These are phyloP conservation scores for Archocentrus centrarchus DNA, from an alignment of 2,113 vertebrate genomes.

Conservation along the genomic window DNA sequence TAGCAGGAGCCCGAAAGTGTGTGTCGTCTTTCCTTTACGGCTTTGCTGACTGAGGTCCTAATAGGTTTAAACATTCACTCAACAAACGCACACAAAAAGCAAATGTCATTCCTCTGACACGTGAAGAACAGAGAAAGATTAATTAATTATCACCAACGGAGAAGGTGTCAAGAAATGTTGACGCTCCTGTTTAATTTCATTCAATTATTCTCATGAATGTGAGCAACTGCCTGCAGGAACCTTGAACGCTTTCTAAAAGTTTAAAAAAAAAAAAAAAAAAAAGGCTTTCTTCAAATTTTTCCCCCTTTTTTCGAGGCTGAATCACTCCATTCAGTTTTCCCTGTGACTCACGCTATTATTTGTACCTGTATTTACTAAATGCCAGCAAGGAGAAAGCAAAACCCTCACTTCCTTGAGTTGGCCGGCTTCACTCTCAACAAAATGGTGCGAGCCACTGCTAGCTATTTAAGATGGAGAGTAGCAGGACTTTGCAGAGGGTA, in stretches of 20 bases:
- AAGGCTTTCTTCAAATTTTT: background rate
- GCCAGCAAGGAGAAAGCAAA: constrained; percentile 16
- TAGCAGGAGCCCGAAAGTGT: rapidly evolving
- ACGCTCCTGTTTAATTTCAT: background rate
- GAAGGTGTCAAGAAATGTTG: background rate
- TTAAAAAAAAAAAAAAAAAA: background rate
- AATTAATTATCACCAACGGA: constrained; percentile 23
- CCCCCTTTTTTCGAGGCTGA: background rate
- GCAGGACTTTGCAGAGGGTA: constrained; percentile 17
- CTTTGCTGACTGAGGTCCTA: background rate
- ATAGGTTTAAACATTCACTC: background rate
- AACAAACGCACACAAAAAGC: background rate
- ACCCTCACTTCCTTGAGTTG: constrained; percentile 38
- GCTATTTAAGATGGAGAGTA: background rate
- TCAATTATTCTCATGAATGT: constrained; percentile 2
- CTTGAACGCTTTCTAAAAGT: background rate
- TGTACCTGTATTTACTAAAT: constrained; percentile 24
- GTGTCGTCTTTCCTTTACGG: background rate
- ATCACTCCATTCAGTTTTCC: constrained; percentile 18
- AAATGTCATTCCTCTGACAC: constrained; percentile 7
- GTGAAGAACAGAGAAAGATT: background rate
- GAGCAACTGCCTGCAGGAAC: background rate
- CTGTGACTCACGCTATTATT: constrained; percentile 27
- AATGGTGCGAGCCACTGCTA: background rate
- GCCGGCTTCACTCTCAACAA: background rate